Percentiles rank a stretch among this genome's conserved stretches.
phyloP scores from a whole-genome alignment of 92 coral and sea anemone species.

The Anthopleura xanthogrammica region DNA sequence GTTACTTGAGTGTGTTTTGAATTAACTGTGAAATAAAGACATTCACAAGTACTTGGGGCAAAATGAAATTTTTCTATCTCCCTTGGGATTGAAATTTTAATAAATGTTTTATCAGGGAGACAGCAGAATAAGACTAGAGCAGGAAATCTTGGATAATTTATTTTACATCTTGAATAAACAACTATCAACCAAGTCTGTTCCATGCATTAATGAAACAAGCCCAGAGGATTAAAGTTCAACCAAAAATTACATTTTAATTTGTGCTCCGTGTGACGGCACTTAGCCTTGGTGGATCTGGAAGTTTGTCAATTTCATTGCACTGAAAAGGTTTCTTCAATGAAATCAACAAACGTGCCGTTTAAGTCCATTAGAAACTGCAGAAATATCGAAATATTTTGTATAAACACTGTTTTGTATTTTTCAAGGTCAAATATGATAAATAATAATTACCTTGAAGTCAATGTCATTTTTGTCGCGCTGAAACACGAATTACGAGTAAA shows the following conservation, averaged over 20 bases:
- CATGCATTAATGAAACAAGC: neutral
- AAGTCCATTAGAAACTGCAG: neutral
- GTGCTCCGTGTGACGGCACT: neutral
- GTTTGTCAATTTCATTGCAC: neutral
- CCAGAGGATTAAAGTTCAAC: neutral
- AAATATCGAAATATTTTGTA: neutral
- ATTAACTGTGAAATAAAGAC: neutral
- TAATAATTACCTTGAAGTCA: neutral
- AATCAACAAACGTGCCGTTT: neutral
- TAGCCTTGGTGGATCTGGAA: neutral
- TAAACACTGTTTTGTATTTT: neutral
- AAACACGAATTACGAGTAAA: conserved; percentile 4
- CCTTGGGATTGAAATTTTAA: neutral
- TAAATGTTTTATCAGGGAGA: neutral
- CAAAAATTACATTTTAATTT: conserved; percentile 1
- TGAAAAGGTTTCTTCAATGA: neutral
- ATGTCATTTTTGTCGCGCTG: neutral
- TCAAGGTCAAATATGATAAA: neutral
- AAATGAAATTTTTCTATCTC: neutral
- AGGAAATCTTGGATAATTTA: neutral
- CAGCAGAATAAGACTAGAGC: no score
- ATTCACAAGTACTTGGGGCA: neutral
- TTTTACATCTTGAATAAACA: neutral
- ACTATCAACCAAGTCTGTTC: neutral
- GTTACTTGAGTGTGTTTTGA: neutral